A percentile compares a stretch with the other conserved stretches of the same genome.
Evolutionary conservation across 1,140 invertebrate species (phyloP).

Genomic region (Schlechtendalia chinensis): DNA sequence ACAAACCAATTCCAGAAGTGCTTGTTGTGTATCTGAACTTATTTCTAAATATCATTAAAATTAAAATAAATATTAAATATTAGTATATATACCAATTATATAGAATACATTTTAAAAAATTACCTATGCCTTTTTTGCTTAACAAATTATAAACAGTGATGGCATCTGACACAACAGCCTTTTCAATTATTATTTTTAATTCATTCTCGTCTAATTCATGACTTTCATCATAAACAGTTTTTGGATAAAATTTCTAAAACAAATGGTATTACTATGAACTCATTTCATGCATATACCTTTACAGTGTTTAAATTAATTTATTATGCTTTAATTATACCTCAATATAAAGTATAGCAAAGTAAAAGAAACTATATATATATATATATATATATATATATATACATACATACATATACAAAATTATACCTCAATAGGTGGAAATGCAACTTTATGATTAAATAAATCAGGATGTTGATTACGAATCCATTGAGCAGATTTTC

Average conservation of each 20-base stretch:
- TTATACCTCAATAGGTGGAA: constrained; percentile 63
- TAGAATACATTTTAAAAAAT: constrained; percentile 3
- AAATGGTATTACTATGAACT: constrained; percentile 32
- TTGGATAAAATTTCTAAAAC: constrained; percentile 68
- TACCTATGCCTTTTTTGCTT: constrained; percentile 59
- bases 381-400: background rate
- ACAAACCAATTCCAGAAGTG: constrained; percentile 78
- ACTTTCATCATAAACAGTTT: constrained; percentile 67
- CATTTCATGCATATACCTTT: background rate
- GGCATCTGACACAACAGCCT: constrained; percentile 67
- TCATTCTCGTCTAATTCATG: constrained; percentile 67
- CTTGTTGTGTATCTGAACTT: constrained; percentile 64
- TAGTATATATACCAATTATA: background rate
- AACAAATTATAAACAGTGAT: constrained; percentile 72
- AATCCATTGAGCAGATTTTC: constrained; percentile 83
- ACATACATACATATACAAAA: too few species aligned
- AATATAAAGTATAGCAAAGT: too few species aligned
- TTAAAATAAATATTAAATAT: constrained; percentile 5
- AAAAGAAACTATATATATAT: too few species aligned
- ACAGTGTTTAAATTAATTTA: too few species aligned
- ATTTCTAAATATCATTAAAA: constrained; percentile 56
- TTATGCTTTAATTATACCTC: too few species aligned
- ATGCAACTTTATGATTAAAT: constrained; percentile 71
- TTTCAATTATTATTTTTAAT: constrained; percentile 65
- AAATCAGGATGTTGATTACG: constrained; percentile 71